Base-by-base conservation (phyloP, 1,140 invertebrate species). In the Drosophila grimshawi region DNA sequence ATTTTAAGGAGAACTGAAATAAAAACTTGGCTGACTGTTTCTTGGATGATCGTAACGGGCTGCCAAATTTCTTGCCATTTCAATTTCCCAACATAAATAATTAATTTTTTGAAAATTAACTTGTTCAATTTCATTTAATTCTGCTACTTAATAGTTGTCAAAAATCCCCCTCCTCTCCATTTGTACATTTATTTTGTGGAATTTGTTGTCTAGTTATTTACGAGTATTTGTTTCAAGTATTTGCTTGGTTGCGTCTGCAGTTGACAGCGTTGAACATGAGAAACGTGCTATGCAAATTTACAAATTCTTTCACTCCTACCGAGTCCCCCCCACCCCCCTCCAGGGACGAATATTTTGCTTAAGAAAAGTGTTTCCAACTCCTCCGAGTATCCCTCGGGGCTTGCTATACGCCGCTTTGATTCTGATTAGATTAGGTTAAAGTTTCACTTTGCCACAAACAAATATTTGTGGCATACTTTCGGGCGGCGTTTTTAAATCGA, bases 391-490 rank as follows among this genome's bases (percentile, higher is more conserved):
- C 8, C 10, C 39, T 1, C 19, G 19, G 19, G 19, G 19, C 19
- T 19, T 19, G 19, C 19, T 19, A 3, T n/a, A n/a, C 48, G 29
- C 48, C 29, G 30, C 41, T 32, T 8, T 43, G n/a, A 32, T 55
- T 64, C 33, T 64, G 66, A 70, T 70, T 56, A 64, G 43, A 73
- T 73, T 56, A 64, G 43, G 68, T 73, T 61, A 55, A 73, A 68
- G 56, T 68, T 67, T 51, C 35, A 37, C 10, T 46, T 37, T 10
- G 30, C 11, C 5, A 29, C 3, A 3, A n/a, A 43, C 10, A n/a
- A 3, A 35, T 67, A 59, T 67, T 35, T 67, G 48, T 39, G 39
- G 69, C 69, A 67, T 72, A 67, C 69, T 72, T 72, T 19, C 33
- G 48, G 63, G 69, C 63, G 63, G n/a, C 39, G 7, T 30, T 39